Percentiles rank a stretch among this genome's conserved stretches.
These are phyloP conservation scores for Meloidogyne chitwoodi DNA, from an alignment of 1,140 invertebrate species.

Conservation along the genomic window DNA sequence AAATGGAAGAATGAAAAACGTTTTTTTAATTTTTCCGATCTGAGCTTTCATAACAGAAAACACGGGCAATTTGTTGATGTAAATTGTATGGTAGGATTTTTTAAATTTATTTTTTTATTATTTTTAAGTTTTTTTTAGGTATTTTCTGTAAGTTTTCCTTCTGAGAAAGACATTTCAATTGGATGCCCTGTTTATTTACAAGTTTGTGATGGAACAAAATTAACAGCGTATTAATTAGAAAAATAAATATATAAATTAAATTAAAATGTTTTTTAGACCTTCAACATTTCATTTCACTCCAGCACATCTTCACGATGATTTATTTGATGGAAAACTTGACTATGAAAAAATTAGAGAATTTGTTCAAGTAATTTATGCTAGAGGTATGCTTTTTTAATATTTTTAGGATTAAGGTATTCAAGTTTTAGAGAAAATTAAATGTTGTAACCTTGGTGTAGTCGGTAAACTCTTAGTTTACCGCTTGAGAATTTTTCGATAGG, in stretches of 20 bases:
- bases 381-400: background rate
- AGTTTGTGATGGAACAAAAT: background rate
- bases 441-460: too few relatives aligned
- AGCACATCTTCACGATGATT: background rate
- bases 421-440: too few relatives aligned
- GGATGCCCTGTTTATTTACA: background rate
- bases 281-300: background rate
- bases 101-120: background rate
- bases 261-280: background rate
- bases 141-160: background rate
- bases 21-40: background rate
- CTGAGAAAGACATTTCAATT: background rate
- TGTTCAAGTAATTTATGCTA: background rate
- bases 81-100: background rate
- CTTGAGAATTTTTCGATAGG: too few relatives aligned
- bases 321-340: background rate
- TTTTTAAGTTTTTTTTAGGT: background rate
- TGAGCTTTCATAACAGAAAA: background rate
- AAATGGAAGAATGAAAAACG: background rate
- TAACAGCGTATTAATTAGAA: background rate
- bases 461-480: too few relatives aligned
- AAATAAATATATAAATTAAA: background rate
- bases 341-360: background rate
- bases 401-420: background rate
- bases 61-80: background rate